These are phyloP conservation scores for Cardiocondyla obscurior DNA, from an alignment of 1,140 invertebrate species.

Conservation along the genomic window DNA sequence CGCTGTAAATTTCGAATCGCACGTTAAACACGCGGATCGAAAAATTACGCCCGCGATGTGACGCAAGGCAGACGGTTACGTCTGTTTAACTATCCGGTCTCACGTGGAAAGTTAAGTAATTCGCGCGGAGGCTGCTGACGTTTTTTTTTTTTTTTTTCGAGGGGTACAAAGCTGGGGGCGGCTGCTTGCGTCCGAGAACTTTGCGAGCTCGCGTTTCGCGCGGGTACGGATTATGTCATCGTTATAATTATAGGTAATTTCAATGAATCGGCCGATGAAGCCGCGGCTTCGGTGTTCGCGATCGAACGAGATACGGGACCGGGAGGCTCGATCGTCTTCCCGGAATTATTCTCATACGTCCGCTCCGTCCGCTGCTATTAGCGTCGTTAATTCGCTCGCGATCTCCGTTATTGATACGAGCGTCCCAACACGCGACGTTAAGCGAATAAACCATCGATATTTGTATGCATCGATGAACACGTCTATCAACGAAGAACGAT, in stretches of 20 bases:
- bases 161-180: no score
- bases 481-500: not conserved
- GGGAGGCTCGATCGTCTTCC: not conserved
- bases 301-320: not conserved
- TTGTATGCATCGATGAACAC: not conserved
- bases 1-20: not conserved
- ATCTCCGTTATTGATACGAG: conserved; percentile 44
- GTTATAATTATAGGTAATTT: conserved; percentile 25
- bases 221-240: not conserved
- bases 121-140: no score
- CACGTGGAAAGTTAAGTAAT: no score
- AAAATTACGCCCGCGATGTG: not conserved
- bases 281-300: not conserved
- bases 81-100: not conserved
- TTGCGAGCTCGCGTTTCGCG: not conserved
- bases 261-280: not conserved
- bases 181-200: not conserved
- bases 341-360: conserved; percentile 4
- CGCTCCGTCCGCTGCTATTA: not conserved
- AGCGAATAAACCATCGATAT: not conserved
- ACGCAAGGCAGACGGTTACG: conserved; percentile 8
- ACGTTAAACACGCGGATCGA: not conserved
- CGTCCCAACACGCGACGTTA: not conserved
- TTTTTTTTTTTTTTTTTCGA: no score
- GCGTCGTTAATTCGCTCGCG: not conserved